Conservation (phyloP, 2,888 invertebrate genomes). For the Drosophila phalerata region DNA sequence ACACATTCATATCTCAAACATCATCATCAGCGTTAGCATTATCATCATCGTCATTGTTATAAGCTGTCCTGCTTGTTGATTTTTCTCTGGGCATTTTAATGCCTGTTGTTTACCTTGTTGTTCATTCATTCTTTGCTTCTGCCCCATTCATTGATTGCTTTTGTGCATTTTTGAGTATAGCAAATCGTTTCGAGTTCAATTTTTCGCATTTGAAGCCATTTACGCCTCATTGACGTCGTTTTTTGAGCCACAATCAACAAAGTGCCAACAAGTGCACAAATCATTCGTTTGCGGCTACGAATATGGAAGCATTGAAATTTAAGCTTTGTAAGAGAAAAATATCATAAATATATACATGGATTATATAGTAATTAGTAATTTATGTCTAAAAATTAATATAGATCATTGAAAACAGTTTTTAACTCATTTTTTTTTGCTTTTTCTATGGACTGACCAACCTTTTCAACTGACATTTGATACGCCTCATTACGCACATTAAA, state of each 20-base stretch:
- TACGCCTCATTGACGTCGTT: constrained; percentile 48
- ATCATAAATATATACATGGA: neutral
- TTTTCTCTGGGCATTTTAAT: constrained; percentile 13
- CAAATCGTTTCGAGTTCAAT: constrained; percentile 54
- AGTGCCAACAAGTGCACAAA: constrained; percentile 26
- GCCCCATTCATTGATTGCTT: constrained; percentile 47
- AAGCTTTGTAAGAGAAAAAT: neutral
- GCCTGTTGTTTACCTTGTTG: constrained; percentile 38
- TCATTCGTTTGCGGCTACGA: constrained; percentile 25
- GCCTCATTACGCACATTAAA: constrained; percentile 11
- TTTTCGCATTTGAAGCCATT: constrained; percentile 62
- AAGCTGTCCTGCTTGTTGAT: constrained; percentile 9
- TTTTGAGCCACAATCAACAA: constrained; percentile 16
- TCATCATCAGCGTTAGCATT: constrained; percentile 21
- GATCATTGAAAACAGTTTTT: neutral
- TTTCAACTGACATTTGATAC: constrained; percentile 8
- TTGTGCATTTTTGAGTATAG: constrained; percentile 58
- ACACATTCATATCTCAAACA: constrained; percentile 28
- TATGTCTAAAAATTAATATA: neutral
- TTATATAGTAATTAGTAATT: neutral
- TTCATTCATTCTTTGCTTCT: constrained; percentile 9
- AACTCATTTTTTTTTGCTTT: neutral
- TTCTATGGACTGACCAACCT: neutral
- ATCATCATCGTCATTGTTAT: neutral
- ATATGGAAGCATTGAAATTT: too few relatives aligned